phyloP scores from a whole-genome alignment of 2,797 vertebrate species.

The Benthosema pterotum region DNA sequence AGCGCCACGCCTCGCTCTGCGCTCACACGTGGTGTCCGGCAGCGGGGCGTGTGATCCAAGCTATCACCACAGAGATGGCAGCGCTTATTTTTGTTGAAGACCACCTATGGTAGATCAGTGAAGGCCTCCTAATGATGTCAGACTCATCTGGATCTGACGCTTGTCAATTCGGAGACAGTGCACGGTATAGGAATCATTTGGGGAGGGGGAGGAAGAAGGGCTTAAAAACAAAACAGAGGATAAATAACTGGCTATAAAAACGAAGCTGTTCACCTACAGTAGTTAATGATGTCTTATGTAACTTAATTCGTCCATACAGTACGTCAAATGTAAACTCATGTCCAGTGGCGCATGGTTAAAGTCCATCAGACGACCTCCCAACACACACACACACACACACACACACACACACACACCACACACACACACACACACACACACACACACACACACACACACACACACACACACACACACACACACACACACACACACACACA shows the following conservation, averaged over 20 bases:
- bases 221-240: background rate
- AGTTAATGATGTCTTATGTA: conserved; percentile 24
- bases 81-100: background rate
- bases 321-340: background rate
- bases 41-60: conserved; percentile 34
- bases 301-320: conserved; percentile 31
- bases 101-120: conserved; percentile 16
- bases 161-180: background rate
- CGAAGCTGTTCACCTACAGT: background rate
- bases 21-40: background rate
- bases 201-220: background rate
- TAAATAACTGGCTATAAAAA: background rate
- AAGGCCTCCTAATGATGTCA: conserved; percentile 36
- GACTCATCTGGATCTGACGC: too few species aligned
- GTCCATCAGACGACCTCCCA: too few species aligned
- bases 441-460: too few species aligned
- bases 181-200: background rate
- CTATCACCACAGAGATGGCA: conserved; percentile 35
- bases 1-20: too few species aligned
- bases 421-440: too few species aligned
- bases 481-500: too few species aligned
- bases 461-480: too few species aligned
- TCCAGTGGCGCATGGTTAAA: background rate
- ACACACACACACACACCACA: too few species aligned
- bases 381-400: too few species aligned